phyloP scores from a whole-genome alignment of 92 coral and sea anemone genomes.

The Nematostella vectensis region DNA sequence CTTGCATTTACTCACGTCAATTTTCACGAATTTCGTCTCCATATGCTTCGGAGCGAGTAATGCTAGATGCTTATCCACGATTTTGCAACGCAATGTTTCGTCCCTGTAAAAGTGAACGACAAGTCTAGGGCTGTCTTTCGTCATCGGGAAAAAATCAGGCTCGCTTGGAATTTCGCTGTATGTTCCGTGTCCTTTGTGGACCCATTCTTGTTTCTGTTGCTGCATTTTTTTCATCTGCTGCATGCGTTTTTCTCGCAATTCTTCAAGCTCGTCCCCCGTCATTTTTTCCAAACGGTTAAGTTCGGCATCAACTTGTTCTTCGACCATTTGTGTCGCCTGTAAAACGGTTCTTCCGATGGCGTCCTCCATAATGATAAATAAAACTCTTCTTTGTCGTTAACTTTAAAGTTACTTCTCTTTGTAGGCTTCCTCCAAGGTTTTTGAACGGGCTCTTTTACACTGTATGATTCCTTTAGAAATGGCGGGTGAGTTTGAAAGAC shows the following conservation, averaged over 20 bases:
- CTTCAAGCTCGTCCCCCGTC: conserved; percentile 85
- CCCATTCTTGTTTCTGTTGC: conserved; percentile 83
- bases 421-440: no score
- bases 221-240: conserved; percentile 85
- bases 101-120: conserved; percentile 92
- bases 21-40: conserved; percentile 88
- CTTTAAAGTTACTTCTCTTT: no score
- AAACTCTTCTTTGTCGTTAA: no score
- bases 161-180: conserved; percentile 82
- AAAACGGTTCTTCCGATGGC: conserved; percentile 72
- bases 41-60: conserved; percentile 89
- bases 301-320: conserved; percentile 95
- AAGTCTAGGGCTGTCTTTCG: conserved; percentile 82
- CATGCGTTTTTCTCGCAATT: conserved; percentile 85
- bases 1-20: conserved; percentile 75
- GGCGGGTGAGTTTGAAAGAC: conserved; percentile 45
- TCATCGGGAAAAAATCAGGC: conserved; percentile 83
- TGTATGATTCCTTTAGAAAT: conserved; percentile 11
- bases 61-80: conserved; percentile 88
- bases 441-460: no score
- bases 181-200: conserved; percentile 89
- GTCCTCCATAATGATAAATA: conserved; percentile 54
- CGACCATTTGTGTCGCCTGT: conserved; percentile 80
- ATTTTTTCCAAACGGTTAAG: conserved; percentile 75
- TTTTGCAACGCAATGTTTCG: conserved; percentile 91